These are phyloP conservation scores for Philaenus spumarius DNA, from an alignment of 1,140 invertebrate genomes.

Conservation along the genomic window DNA sequence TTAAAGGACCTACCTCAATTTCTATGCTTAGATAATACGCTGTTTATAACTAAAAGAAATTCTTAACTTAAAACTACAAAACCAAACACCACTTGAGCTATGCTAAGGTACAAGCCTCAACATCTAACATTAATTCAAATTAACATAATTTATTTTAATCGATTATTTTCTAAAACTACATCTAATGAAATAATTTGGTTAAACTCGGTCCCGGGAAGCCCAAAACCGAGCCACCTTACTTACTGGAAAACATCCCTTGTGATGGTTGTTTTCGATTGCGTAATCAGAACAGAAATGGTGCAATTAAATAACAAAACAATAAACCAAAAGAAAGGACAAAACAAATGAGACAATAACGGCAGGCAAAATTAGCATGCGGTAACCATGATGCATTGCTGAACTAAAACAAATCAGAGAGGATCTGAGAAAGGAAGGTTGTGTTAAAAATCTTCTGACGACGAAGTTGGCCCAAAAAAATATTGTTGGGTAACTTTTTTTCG, in stretches of 20 bases:
- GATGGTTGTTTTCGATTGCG: constrained; percentile 48
- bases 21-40: no score
- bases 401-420: constrained; percentile 46
- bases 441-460: no score
- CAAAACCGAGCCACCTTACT: constrained; percentile 48
- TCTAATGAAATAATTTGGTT: no score
- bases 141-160: no score
- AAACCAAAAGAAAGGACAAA: constrained; percentile 27
- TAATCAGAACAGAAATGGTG: constrained; percentile 66
- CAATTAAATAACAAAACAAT: constrained; percentile 51
- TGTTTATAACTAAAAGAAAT: no score
- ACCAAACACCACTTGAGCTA: no score
- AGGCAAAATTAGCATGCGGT: constrained; percentile 34
- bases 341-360: constrained; percentile 46
- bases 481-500: constrained; percentile 5
- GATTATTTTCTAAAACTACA: no score
- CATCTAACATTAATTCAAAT: no score
- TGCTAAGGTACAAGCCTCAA: no score
- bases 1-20: no score
- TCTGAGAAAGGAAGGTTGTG: constrained; percentile 34
- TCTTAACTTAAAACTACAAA: no score
- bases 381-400: constrained; percentile 32
- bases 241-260: constrained; percentile 75
- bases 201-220: no score
- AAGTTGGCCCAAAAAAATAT: background rate